A percentile compares a stretch with the other conserved stretches of the same genome.
These are phyloP conservation scores for Prunella himalayana DNA, from an alignment of 2,113 vertebrate species.

Conservation along the genomic window DNA sequence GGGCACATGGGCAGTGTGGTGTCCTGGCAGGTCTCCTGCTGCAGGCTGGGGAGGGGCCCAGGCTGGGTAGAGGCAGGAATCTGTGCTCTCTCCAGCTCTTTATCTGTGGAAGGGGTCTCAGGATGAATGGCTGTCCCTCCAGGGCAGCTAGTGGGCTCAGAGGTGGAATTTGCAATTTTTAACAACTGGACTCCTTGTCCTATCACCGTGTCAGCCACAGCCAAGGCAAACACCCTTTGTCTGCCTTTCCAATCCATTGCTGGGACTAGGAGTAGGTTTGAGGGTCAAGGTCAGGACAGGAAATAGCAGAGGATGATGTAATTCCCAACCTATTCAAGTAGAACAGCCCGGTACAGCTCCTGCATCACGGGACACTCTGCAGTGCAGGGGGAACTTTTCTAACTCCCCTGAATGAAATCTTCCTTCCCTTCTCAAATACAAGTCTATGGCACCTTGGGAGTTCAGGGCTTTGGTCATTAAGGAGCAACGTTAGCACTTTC, in stretches of 20 bases:
- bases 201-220: not conserved
- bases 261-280: not conserved
- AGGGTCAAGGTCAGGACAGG: constrained; percentile 54
- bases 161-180: not conserved
- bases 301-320: constrained; percentile 64
- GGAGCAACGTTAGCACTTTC: not conserved
- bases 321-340: constrained; percentile 28
- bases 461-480: not conserved
- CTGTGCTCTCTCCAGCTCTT: not conserved
- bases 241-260: not conserved
- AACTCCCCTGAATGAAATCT: not conserved
- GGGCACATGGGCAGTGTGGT: rapidly evolving
- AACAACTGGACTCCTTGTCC: not conserved
- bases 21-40: not conserved
- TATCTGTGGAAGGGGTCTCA: not conserved
- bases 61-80: not conserved
- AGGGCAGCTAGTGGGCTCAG: not conserved
- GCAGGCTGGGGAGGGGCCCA: no score
- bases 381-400: not conserved
- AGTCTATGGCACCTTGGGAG: not conserved
- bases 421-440: not conserved
- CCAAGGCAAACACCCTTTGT: not conserved
- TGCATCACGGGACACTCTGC: not conserved
- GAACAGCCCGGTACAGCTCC: not conserved
- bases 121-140: not conserved